Percentiles rank a stretch among this genome's conserved stretches.
phyloP scores from a whole-genome alignment of 2,888 invertebrate species.

The Cryptocephalus primarius region DNA sequence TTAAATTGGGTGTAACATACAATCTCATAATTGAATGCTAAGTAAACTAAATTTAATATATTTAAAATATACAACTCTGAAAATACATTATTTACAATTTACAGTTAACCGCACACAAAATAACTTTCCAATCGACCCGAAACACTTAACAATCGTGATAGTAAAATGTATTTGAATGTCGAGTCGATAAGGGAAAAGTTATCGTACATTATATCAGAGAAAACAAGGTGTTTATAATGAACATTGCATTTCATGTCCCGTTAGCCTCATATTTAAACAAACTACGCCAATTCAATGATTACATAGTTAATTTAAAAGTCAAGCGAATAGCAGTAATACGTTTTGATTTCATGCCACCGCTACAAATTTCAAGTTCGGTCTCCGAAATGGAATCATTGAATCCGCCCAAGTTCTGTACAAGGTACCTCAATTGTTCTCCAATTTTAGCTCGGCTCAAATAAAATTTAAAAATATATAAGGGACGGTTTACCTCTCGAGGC shows the following conservation, averaged over 20 bases:
- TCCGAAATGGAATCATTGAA: no score
- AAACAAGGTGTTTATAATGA: neutral
- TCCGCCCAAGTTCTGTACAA: no score
- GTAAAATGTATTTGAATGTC: constrained; percentile 8
- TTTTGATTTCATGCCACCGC: no score
- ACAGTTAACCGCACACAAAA: constrained; percentile 16
- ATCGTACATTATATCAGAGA: no score
- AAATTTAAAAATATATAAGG: neutral
- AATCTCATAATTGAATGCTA: no score
- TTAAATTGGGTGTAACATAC: no score
- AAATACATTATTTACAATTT: constrained; percentile 32
- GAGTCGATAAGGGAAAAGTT: no score
- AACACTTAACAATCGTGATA: constrained; percentile 16
- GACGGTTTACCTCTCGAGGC: constrained; percentile 1
- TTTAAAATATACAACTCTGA: constrained; percentile 32
- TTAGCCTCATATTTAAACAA: constrained; percentile 27
- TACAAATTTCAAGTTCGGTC: no score
- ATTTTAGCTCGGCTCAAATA: neutral
- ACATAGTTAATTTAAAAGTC: neutral
- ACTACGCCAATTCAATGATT: neutral
- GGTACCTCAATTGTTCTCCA: no score
- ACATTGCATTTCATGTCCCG: constrained; percentile 30
- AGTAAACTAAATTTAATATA: neutral
- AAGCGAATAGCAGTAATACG: no score
- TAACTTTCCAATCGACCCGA: no score